Base-by-base conservation (phyloP, 2,888 invertebrate genomes). In the Philonicus albiceps region DNA sequence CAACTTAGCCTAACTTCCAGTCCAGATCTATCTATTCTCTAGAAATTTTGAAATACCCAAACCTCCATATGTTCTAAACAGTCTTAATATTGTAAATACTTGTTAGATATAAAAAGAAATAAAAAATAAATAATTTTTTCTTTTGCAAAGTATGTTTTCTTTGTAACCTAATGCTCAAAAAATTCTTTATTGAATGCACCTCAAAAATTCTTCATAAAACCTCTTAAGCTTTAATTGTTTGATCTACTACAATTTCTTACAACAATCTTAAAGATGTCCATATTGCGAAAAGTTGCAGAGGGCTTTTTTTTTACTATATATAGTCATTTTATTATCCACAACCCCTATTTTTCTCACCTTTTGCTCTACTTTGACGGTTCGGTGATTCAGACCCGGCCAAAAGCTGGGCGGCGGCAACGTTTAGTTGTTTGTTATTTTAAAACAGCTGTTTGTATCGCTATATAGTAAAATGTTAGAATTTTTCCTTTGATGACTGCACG, bases 321-420 rank as follows among this genome's bases (percentile, higher is more conserved):
- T 49, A n/a, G 13, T 3, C 4, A 13, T 43, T 43, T 43, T 16
- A 16, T 40, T 11, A 13, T 1, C 40, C 19, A 78, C 53, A 53
- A 80, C 27, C n/a, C 30, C 22, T 49, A 53, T 37, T 78, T 78
- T 43, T 27, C 49, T 80, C 30, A 49, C 16, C 34, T 22, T 19
- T 43, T 30, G 53, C 53, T 53, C 80, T 31, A 80, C n/a, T 80
- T 78, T 80, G 53, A 49, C 53, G 80, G 53, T 19, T 30, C 6
- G 80, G 53, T 80, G 16, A 64, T 55, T 81, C 81, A 81, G 22
- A 81, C 81, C 81, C 64, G 37, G 81, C 55, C 64, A 55, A 81
- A 81, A 55, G 43, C 22, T 76, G 19, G 19, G 53, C 34, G 30
- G 22, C 78, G 78, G 49, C 53, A n/a, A n/a, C n/a, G 78, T 53